Percentiles rank a stretch among this genome's conserved stretches.
Conservation (phyloP, 2,113 vertebrate genomes). For the Peromyscus polionotus region DNA sequence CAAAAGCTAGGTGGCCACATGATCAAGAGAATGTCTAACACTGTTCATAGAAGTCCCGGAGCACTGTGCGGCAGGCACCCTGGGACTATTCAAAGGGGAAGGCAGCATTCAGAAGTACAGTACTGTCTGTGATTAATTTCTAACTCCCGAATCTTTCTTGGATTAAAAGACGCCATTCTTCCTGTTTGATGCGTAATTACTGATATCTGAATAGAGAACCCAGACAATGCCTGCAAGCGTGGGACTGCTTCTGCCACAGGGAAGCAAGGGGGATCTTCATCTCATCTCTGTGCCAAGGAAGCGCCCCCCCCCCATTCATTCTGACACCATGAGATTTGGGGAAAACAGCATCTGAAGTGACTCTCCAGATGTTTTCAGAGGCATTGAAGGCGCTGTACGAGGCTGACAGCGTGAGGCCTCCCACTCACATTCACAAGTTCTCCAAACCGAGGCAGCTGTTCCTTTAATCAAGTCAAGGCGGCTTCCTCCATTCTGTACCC, state of each 20-base stretch:
- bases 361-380: constrained; percentile 58
- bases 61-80: background rate
- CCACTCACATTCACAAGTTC: constrained; percentile 40
- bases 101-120: constrained; percentile 25
- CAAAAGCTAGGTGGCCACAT: constrained; percentile 12
- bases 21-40: constrained; percentile 37
- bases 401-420: constrained; percentile 38
- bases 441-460: constrained; percentile 48
- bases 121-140: constrained; percentile 58
- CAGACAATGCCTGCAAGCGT: constrained; percentile 57
- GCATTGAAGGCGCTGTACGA: background rate
- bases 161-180: constrained; percentile 57
- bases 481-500: background rate
- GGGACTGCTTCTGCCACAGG: background rate
- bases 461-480: constrained; percentile 59
- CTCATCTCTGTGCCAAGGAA: constrained; percentile 43
- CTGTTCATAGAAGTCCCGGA: background rate
- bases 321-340: constrained; percentile 23
- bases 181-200: constrained; percentile 55
- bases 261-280: background rate
- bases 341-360: constrained; percentile 46
- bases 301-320: constrained; percentile 4
- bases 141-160: constrained; percentile 28
- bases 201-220: constrained; percentile 61
- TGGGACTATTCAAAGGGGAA: background rate